Evolutionary conservation across 2,113 vertebrate species (phyloP), one percentile per base, ranked within the genome.

Genomic region (Crotalus viridis): DNA sequence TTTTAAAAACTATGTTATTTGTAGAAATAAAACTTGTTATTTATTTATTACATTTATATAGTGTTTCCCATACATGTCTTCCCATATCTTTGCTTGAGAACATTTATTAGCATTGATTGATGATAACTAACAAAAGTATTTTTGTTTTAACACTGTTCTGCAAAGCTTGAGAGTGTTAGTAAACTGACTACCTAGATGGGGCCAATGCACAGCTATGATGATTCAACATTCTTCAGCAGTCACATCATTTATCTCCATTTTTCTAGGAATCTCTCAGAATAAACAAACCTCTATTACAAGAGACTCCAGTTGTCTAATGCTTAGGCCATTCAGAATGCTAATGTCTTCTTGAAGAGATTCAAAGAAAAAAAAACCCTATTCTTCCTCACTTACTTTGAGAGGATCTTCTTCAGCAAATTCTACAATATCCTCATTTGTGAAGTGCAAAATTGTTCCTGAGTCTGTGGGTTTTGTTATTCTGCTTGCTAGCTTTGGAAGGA

Each of bases 361-460:
- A 33, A 10, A 85, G 19, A 6, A 39, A 90, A 17, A 17, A 15
- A 24, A 2, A 2, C 39, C 1, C 7, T 22, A 28, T 21, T 43
- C 26, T 33, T 15, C 12, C 7, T 43, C 2, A 15, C 88, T 85
- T 89, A 92, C 92, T 57, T 89, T 92, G 64, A 92, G 92, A 33
- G 88, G 64, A 1, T 85, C 92, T 57, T 92, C 92, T 12, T 89
- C 54, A n/a, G 92, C 88, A 24, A 59, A 51, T 59, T 85, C 92
- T 6, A 51, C 12, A 12, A 4, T 46, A 7, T 85, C 92, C 4
- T 92, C 54, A 1, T 43, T 85, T 54, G 51, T n/a, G 5, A 55
- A 48, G 19, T 48, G 15, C 3, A 54, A 57, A 48, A 28, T 6
- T n/a, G 52, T 15, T 33, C 24, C 43, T 1, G 33, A 33, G 10